Evolutionary conservation across 2,113 vertebrate species (phyloP).

Genomic region (Canis aureus): DNA sequence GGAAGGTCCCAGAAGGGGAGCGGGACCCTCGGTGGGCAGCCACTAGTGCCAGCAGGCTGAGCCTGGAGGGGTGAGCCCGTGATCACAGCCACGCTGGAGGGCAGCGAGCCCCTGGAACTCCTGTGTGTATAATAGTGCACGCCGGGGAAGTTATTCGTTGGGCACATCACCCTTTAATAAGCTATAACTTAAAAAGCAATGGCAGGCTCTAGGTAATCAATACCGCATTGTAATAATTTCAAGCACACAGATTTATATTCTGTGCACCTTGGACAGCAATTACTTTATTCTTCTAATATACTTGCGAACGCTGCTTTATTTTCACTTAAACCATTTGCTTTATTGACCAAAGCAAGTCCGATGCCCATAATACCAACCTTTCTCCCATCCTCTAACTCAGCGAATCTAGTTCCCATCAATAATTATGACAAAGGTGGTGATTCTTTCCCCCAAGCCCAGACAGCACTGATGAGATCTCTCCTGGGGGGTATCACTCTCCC

Average conservation of each 20-base stretch:
- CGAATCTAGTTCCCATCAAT: conserved; percentile 28
- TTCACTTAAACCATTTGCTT: conserved; percentile 80
- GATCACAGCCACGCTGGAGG: accelerated
- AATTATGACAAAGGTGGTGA: conserved; percentile 44
- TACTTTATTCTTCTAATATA: conserved; percentile 76
- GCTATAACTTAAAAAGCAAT: conserved; percentile 72
- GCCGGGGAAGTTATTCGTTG: conserved; percentile 11
- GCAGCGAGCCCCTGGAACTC: not conserved
- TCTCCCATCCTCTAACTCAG: conserved; percentile 30
- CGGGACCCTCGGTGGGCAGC: not conserved
- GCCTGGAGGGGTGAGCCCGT: accelerated
- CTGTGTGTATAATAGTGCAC: not conserved
- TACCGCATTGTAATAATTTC: conserved; percentile 76
- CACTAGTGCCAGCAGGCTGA: not conserved
- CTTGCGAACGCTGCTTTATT: conserved; percentile 67
- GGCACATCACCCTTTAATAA: conserved; percentile 55
- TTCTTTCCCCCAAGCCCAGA: not conserved
- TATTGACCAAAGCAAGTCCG: conserved; percentile 78
- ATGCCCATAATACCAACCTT: conserved; percentile 66
- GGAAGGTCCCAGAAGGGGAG: not conserved
- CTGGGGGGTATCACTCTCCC: not conserved
- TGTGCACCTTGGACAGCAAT: conserved; percentile 62
- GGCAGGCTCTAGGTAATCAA: conserved; percentile 75
- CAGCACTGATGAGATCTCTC: not conserved
- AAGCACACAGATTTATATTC: conserved; percentile 79